Base-by-base conservation (phyloP, 2,888 invertebrate genomes). In the Ectemnius cavifrons region DNA sequence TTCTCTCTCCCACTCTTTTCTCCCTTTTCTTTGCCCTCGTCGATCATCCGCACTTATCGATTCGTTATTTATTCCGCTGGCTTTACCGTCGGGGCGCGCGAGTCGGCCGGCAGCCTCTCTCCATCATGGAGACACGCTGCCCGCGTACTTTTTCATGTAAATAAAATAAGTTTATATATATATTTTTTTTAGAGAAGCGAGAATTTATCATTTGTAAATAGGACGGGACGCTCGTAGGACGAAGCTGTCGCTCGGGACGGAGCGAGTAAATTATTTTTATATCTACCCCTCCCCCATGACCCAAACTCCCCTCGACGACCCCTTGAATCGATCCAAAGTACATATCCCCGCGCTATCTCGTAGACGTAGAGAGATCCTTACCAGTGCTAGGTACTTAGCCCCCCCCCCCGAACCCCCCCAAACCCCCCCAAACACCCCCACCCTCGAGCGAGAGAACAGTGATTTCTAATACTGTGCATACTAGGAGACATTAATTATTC, bases 401-500 rank as follows among this genome's bases (percentile, higher is more conserved):
- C 27, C 64, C 76, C 64, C 67, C 59, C 59, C 67, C 23, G 2
- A n/a, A n/a, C n/a, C n/a, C n/a, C n/a, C n/a, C n/a, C n/a, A n/a
- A n/a, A n/a, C 64, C 67, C 59, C 59, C 67, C 23, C 1, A 23
- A 23, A 23, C 2, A 2, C 37, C 37, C 37, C 37, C 37, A 6
- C 37, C 37, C 37, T 37, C 37, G 37, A 37, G 66, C 46, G 74
- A 79, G 74, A 82, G 69, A 78, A 82, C 80, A 84, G 77, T 85
- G 84, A 87, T 87, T 80, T 37, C 74, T 79, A 78, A 69, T 77
- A 73, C 80, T 84, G 83, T 86, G 85, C 78, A 85, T 85, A 84
- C 56, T 80, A 84, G 8, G 71, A 81, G 78, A 76, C 81, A 80
- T 75, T 77, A 70, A 79, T 82, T 80, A 77, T 83, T 83, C 37